These are phyloP conservation scores for Sebastes taczanowskii DNA, from an alignment of 2,797 vertebrate species.

Conservation along the genomic window DNA sequence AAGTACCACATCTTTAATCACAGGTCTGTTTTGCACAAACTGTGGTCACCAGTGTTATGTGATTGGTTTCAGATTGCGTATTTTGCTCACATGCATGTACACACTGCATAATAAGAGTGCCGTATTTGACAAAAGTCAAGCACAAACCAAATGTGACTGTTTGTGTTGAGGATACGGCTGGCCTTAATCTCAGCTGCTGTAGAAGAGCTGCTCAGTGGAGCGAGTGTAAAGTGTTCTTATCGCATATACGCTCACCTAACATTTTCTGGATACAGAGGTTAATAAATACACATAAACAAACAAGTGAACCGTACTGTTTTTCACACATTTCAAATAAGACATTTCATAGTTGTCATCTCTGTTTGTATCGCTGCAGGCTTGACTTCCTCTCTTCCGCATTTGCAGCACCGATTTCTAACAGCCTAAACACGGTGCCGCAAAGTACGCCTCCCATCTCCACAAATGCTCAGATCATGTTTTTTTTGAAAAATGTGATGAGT, in stretches of 20 bases:
- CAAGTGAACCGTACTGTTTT: neutral
- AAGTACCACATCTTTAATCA: neutral
- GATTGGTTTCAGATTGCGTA: neutral
- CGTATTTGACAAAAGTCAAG: neutral
- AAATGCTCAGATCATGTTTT: conserved; percentile 41
- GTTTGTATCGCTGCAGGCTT: conserved; percentile 24
- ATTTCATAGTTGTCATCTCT: conserved; percentile 10
- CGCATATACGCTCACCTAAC: neutral
- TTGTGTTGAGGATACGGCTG: neutral
- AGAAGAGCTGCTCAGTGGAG: neutral
- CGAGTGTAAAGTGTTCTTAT: neutral
- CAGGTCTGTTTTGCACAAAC: neutral
- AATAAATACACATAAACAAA: neutral
- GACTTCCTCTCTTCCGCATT: neutral
- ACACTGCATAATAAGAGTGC: neutral
- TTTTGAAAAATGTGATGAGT: conserved; percentile 51
- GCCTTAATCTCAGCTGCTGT: neutral
- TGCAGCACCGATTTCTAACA: conserved; percentile 11
- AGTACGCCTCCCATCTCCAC: conserved; percentile 24
- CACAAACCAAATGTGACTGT: neutral
- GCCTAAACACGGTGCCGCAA: neutral
- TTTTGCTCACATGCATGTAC: neutral
- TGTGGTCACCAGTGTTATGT: neutral
- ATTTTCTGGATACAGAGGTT: conserved; percentile 4
- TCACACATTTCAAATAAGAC: neutral